Evolutionary conservation across 2,113 vertebrate species (phyloP).

Genomic region (Maccullochella peelii): DNA sequence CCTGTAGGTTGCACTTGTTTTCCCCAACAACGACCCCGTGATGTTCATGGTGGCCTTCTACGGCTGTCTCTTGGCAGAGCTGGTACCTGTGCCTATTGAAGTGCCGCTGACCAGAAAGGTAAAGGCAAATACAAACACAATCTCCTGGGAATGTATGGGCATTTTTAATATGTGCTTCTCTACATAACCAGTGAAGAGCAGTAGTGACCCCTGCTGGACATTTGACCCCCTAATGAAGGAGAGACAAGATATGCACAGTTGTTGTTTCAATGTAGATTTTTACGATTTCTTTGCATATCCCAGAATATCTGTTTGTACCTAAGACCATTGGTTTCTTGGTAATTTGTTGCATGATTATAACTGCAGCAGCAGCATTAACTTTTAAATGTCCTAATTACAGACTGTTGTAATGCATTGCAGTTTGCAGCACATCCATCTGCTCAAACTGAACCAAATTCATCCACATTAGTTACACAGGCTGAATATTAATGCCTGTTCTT

Average conservation of each 20-base stretch:
- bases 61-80: slow-evolving; percentile 93
- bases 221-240: background rate
- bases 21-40: slow-evolving; percentile 96
- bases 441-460: slow-evolving; percentile 29
- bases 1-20: slow-evolving; percentile 93
- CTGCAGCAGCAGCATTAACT: background rate
- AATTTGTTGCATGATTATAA: background rate
- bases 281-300: background rate
- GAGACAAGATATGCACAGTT: background rate
- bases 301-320: background rate
- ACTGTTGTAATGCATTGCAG: background rate
- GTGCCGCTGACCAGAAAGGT: slow-evolving; percentile 97
- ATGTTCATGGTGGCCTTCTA: slow-evolving; percentile 99
- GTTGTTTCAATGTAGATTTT: background rate
- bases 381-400: slow-evolving; percentile 26
- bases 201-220: slow-evolving; percentile 73
- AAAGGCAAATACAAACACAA: slow-evolving; percentile 42
- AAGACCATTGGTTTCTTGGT: background rate
- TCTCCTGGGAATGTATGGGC: background rate
- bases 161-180: background rate
- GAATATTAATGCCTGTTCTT: slow-evolving; percentile 64
- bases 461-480: slow-evolving; percentile 43
- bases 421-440: slow-evolving; percentile 41
- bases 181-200: slow-evolving; percentile 19
- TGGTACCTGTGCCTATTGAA: slow-evolving; percentile 96